Percentiles rank a stretch among this genome's conserved stretches.
Evolutionary conservation across 2,888 invertebrate genomes (phyloP).

Genomic region (Baccha elongata): DNA sequence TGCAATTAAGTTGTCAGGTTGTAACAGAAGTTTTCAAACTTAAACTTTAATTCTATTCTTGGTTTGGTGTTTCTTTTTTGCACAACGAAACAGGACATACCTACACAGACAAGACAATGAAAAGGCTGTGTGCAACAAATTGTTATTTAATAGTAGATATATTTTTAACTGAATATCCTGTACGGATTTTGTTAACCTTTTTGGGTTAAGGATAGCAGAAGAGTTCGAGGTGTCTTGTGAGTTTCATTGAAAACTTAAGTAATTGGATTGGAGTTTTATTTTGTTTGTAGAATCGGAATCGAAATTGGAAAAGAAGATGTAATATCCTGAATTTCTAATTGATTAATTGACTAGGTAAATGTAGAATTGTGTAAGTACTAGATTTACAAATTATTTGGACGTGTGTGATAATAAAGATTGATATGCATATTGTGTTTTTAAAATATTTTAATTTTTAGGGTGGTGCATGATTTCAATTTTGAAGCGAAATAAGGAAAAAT

Average conservation of each 20-base stretch:
- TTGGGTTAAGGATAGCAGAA: not conserved
- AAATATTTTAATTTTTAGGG: no score
- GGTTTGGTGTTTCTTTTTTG: slow-evolving; percentile 37
- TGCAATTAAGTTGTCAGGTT: slow-evolving; percentile 70
- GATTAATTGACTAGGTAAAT: slow-evolving; percentile 41
- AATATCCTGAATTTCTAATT: slow-evolving; percentile 65
- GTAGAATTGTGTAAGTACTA: not conserved
- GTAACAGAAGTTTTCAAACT: slow-evolving; percentile 62
- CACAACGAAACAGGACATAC: slow-evolving; percentile 5
- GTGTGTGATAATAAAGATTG: no score
- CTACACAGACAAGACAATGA: not conserved
- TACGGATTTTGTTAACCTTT: slow-evolving; percentile 13
- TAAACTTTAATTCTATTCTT: slow-evolving; percentile 45
- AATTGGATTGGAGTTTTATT: slow-evolving; percentile 65
- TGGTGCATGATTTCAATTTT: no score
- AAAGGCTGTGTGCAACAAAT: slow-evolving; percentile 55
- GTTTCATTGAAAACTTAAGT: slow-evolving; percentile 40
- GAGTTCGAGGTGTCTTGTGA: slow-evolving; percentile 38
- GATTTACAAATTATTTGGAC: not conserved
- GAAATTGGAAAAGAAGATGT: slow-evolving; percentile 40
- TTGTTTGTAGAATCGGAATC: slow-evolving; percentile 30
- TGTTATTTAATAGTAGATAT: slow-evolving; percentile 47
- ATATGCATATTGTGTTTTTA: no score
- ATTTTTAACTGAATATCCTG: slow-evolving; percentile 61
- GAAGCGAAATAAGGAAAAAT: no score